Base-by-base conservation (phyloP, 2,888 invertebrate species). In the Parapristionchus giblindavisi region DNA sequence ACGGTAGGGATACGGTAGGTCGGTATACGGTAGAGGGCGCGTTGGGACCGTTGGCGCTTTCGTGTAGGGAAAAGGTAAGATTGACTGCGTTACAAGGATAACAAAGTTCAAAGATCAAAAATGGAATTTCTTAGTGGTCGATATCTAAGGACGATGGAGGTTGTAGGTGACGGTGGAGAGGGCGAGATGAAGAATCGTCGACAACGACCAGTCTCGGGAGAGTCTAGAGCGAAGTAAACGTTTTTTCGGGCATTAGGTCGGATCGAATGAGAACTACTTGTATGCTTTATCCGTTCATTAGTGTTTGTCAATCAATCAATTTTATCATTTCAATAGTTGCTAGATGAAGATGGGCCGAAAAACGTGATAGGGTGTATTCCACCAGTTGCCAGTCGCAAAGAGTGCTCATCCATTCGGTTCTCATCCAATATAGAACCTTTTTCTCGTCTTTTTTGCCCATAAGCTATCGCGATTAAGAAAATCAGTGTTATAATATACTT, bases 61-160 rank as follows among this genome's bases (percentile, higher is more conserved):
- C 85, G 51, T 85, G 82, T 56, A 83, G 80, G 58, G 86, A 85
- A n/a, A 4, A 89, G 48, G 87, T 87, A 56, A 89, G 81, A 77
- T 86, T 84, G n/a, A 89, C 88, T 1, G 88, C 80, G 75, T 88
- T 85, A 24, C 89, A 89, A 77, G 77, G n/a, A n/a, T n/a, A n/a
- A n/a, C n/a, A n/a, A n/a, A n/a, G n/a, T n/a, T n/a, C n/a, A n/a
- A n/a, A n/a, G n/a, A n/a, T n/a, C n/a, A n/a, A n/a, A n/a, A n/a
- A n/a, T n/a, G 21, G 70, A 36, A 71, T 40, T 40, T 52, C 70
- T 27, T 8, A 82, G 79, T 11, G 88, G 88, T 0, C 85, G 79
- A 76, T 87, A 88, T 54, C 79, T 76, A 32, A 88, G 63, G 32
- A 79, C 77, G 79, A 88, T 80, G 21, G 75, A 54, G 68, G 82